Evolutionary conservation across 2,797 vertebrate species (phyloP).

Genomic region (Eremophila alpestris): DNA sequence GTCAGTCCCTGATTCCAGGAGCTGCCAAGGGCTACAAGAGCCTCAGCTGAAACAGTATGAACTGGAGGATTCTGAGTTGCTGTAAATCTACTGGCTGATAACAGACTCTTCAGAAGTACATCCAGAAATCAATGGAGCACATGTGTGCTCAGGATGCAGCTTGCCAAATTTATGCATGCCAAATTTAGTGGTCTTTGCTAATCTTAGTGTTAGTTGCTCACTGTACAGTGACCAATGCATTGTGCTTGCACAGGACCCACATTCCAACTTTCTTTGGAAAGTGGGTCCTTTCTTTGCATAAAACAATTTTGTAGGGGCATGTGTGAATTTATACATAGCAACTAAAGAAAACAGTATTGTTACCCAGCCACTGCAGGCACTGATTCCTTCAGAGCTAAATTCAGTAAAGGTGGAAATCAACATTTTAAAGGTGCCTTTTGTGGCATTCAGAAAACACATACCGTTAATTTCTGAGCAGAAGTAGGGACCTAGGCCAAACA

Average conservation of each 20-base stretch:
- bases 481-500: not conserved
- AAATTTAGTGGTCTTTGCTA: not conserved
- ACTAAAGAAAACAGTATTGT: not conserved
- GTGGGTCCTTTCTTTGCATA: not conserved
- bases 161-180: not conserved
- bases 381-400: not conserved
- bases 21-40: not conserved
- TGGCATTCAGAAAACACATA: not conserved
- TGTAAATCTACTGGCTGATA: not conserved
- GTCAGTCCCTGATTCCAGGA: not conserved
- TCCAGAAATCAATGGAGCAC: not conserved
- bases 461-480: not conserved
- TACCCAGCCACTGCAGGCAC: not conserved
- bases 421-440: not conserved
- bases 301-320: not conserved
- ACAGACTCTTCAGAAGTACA: not conserved
- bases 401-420: not conserved
- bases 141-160: not conserved
- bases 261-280: not conserved
- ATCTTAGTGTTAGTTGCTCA: not conserved
- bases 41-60: not conserved
- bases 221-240: not conserved
- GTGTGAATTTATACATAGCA: not conserved
- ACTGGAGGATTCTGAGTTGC: not conserved
- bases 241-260: not conserved